These are phyloP conservation scores for Sapayoa aenigma DNA, from an alignment of 2,113 vertebrate genomes.

Conservation along the genomic window DNA sequence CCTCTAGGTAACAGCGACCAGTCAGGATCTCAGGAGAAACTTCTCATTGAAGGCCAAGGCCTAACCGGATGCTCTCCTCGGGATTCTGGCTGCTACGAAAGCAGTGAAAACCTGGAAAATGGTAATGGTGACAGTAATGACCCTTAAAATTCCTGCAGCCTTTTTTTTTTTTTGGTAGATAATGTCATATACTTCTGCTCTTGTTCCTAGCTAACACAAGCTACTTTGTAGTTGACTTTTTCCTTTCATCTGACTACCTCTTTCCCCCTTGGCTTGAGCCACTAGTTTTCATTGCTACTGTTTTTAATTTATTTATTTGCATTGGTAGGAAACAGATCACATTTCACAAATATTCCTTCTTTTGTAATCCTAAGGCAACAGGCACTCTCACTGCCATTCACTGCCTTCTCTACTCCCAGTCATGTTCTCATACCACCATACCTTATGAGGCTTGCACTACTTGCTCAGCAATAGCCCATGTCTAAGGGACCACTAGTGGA, in stretches of 20 bases:
- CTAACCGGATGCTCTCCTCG: constrained; percentile 88
- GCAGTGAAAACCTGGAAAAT: constrained; percentile 95
- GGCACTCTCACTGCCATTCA: neutral
- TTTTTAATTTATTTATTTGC: neutral
- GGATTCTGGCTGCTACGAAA: constrained; percentile 97
- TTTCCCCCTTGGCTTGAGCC: constrained; percentile 1
- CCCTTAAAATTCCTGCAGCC: neutral
- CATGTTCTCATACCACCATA: accelerated
- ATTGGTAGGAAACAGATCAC: neutral
- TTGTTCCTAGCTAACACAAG: constrained; percentile 45
- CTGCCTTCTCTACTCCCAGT: neutral
- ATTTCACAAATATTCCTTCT: neutral
- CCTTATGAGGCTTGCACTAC: neutral
- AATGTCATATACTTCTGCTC: neutral
- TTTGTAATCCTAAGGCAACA: neutral
- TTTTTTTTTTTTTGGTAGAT: neutral
- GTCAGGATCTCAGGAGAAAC: constrained; percentile 93
- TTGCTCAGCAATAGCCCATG: neutral
- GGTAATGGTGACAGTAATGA: constrained; percentile 78
- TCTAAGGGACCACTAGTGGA: neutral
- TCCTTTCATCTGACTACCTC: constrained; percentile 3
- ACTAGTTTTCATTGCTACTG: neutral
- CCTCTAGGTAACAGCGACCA: constrained; percentile 93
- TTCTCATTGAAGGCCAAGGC: constrained; percentile 84
- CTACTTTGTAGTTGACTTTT: neutral